Conservation (phyloP, 2,888 invertebrate species). For the Disparrhopalites patrizii region DNA sequence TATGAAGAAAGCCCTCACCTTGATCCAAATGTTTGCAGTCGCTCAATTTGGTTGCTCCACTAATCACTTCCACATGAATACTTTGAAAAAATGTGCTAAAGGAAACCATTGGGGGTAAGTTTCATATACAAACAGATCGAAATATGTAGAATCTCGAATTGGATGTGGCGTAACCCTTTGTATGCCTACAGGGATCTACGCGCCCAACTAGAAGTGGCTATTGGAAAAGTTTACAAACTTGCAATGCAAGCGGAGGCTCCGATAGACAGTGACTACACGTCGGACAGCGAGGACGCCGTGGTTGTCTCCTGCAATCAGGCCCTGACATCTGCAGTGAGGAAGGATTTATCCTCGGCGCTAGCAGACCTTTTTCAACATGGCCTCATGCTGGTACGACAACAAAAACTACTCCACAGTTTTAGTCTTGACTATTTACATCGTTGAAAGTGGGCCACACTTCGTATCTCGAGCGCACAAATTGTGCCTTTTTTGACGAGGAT, state of each 20-base stretch:
- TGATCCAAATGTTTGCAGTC: conserved; percentile 88
- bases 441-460: too few species aligned
- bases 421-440: too few species aligned
- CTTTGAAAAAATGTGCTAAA: conserved; percentile 75
- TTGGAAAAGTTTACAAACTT: conserved; percentile 60
- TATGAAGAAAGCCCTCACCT: conserved; percentile 79
- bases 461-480: too few species aligned
- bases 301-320: conserved; percentile 64
- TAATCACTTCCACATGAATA: conserved; percentile 67
- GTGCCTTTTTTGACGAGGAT: too few species aligned
- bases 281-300: conserved; percentile 58
- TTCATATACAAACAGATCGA: too few species aligned
- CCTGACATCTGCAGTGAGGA: conserved; percentile 81
- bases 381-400: conserved; percentile 59
- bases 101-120: conserved; percentile 87
- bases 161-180: not conserved
- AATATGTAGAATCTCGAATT: not conserved
- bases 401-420: not conserved
- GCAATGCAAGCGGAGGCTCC: conserved; percentile 56
- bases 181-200: conserved; percentile 67
- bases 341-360: conserved; percentile 84
- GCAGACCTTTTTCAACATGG: conserved; percentile 94
- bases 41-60: conserved; percentile 85
- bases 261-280: conserved; percentile 56
- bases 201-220: conserved; percentile 85